These are phyloP conservation scores for Ardeotis arabs DNA, from an alignment of 2,113 vertebrate genomes.

Conservation along the genomic window DNA sequence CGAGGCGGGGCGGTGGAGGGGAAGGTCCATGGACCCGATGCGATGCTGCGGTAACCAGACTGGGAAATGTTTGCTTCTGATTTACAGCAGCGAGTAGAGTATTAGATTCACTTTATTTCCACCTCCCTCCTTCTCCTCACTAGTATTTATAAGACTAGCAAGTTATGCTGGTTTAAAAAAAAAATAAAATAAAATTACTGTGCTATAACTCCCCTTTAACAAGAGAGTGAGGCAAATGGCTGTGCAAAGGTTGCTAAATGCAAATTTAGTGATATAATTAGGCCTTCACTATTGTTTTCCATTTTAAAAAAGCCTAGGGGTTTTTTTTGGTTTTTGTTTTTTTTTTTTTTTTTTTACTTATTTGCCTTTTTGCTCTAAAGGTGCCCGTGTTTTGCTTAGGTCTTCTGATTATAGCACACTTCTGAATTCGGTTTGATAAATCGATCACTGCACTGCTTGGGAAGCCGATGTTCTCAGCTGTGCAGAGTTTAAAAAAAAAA, in stretches of 20 bases:
- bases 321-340: background rate
- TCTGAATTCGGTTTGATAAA: background rate
- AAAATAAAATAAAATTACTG: background rate
- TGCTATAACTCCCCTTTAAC: background rate
- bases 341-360: background rate
- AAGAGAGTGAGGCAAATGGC: background rate
- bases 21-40: accelerated
- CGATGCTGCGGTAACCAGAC: background rate
- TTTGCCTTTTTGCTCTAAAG: background rate
- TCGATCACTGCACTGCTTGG: accelerated
- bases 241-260: slow-evolving; percentile 44
- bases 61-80: background rate
- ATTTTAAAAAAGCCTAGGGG: background rate
- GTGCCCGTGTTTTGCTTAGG: background rate
- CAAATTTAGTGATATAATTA: slow-evolving; percentile 58
- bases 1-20: background rate
- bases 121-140: background rate
- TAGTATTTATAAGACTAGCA: background rate
- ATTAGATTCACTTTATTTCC: background rate
- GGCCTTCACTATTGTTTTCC: background rate
- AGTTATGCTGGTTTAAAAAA: background rate
- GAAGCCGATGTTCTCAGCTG: background rate
- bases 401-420: background rate
- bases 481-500: background rate
- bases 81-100: accelerated